These are phyloP conservation scores for Lithophane leautieri DNA, from an alignment of 2,888 invertebrate genomes.

Conservation along the genomic window DNA sequence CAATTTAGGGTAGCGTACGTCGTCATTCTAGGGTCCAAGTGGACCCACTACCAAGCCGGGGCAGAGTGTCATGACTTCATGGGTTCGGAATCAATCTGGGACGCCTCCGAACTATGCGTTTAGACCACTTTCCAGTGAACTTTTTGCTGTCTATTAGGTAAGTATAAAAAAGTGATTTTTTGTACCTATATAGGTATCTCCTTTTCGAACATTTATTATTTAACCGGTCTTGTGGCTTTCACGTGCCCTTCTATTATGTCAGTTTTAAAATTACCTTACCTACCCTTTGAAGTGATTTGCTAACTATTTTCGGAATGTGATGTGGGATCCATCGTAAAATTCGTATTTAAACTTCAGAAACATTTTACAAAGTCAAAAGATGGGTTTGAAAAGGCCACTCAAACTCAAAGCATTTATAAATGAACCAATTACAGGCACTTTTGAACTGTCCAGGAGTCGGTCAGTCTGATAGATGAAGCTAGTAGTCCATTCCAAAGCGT, in stretches of 20 bases:
- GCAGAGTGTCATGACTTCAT: not conserved
- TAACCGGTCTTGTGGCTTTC: not conserved
- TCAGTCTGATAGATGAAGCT: too few species aligned
- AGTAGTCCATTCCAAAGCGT: too few species aligned
- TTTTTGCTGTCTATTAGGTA: not conserved
- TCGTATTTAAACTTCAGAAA: not conserved
- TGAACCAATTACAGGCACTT: too few species aligned
- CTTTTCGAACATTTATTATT: not conserved
- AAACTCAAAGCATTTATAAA: too few species aligned
- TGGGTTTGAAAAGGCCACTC: not conserved
- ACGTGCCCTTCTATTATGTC: not conserved
- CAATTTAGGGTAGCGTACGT: not conserved
- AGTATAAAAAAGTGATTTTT: not conserved
- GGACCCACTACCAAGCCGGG: not conserved
- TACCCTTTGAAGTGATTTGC: not conserved
- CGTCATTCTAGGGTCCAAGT: not conserved
- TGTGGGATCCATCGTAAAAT: not conserved
- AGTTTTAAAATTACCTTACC: not conserved
- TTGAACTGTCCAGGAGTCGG: too few species aligned
- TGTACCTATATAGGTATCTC: not conserved
- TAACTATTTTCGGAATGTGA: constrained; percentile 28
- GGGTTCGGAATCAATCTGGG: not conserved
- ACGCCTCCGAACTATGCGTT: not conserved
- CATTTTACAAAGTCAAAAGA: constrained; percentile 10
- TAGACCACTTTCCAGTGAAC: not conserved